Evolutionary conservation across 1,140 invertebrate species (phyloP), one percentile per base, ranked within the genome.

Genomic region (Charaxes varanes): DNA sequence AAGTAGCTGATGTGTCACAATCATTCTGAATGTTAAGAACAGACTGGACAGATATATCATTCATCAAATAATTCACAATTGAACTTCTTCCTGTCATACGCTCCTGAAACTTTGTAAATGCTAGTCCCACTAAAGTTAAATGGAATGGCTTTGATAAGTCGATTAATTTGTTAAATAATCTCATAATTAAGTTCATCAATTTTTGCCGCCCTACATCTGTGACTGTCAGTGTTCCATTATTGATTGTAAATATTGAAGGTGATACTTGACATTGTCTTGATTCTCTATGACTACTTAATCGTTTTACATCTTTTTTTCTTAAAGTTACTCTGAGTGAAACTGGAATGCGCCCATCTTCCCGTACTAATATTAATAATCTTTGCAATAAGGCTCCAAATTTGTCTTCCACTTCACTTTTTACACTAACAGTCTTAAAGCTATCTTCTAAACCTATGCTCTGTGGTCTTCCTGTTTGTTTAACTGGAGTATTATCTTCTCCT

Each of bases 21-120:
- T 84, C 77, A 62, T 86, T 89, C 50, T 86, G 84, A 38, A 90
- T 80, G 40, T 86, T 88, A 34, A 90, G 86, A 41, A 92, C 85
- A 0, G 90, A 90, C 56, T 92, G 90, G 12, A 92, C 90, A 49
- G 90, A 89, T 7, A 92, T 86, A 55, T 90, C 88, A 53, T 88
- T 88, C 51, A 89, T 86, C 13, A 93, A 78, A 57, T 92, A 93
- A n/a, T 90, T 90, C 0, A 90, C 87, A 53, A 93, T 90, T 13
- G 90, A 90, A 59, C 86, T 82, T 51, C 82, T 85, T 1, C 88
- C 88, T 8, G 85, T 87, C 53, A 87, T 87, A 24, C 87, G 85
- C 59, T 93, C 91, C 45, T 89, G 88, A 50, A 93, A 93, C 66
- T 93, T 93, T 2, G 90, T 91, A 61, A 93, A 93, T 6, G 91